Base-by-base conservation (phyloP, 1,140 invertebrate genomes). In the Diachasmimorpha longicaudata region DNA sequence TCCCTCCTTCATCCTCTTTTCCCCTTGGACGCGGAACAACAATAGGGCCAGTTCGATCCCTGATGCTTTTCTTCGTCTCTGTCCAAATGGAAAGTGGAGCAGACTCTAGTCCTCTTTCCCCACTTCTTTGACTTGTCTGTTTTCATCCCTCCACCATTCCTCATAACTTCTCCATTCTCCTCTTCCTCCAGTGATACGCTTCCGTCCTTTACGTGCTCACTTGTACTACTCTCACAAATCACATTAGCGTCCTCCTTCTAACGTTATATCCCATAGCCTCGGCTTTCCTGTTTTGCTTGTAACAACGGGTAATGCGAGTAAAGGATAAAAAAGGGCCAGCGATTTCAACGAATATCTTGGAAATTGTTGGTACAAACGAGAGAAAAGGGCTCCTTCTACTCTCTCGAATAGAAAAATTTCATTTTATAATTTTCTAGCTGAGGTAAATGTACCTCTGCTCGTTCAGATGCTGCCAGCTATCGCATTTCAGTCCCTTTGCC, bases 221-320 rank as follows among this genome's bases (percentile, higher is more conserved):
- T 63, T 63, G 58, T 31, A 14, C 58, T 63, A 63, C 58, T 63
- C 58, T 11, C 72, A 79, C 81, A 85, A 83, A 85, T 84, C 81
- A 80, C 82, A 83, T 85, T 85, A 85, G 75, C 81, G 78, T 83
- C 79, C 73, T 52, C 70, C 75, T 67, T 66, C 68, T 80, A 75
- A 82, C 82, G 80, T 79, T 63, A 63, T 63, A 63, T 25, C 58
- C 58, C 23, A 63, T 63, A 63, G 19, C 14, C 10, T 63, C 5
- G 19, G 83, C 80, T 83, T 83, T 84, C 80, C 82, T 83, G 82
- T 85, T 84, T 85, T 79, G 79, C 81, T 82, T 82, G 52, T 74
- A 69, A 74, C 58, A 63, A 63, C 58, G 19, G 48, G 19, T 63
- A 63, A 63, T 63, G 58, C 23, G 23, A 19, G 9, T 6, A 19